These are phyloP conservation scores for Gavia stellata DNA, from an alignment of 2,113 vertebrate genomes.

Conservation along the genomic window DNA sequence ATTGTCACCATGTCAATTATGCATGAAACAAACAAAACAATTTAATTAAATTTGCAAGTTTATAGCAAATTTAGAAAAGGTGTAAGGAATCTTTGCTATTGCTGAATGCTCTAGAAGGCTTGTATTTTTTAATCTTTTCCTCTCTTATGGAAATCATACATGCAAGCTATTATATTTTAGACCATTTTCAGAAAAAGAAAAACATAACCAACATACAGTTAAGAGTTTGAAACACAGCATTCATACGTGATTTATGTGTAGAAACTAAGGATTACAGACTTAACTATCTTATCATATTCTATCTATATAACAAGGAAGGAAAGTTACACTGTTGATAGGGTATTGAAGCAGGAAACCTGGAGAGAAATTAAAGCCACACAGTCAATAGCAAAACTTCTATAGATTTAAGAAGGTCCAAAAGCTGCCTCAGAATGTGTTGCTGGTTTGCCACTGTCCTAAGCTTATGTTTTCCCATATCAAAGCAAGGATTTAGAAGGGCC, in stretches of 20 bases:
- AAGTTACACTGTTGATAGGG: not conserved
- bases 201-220: not conserved
- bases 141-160: not conserved
- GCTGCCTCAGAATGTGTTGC: not conserved
- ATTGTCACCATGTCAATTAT: conserved; percentile 45
- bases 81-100: not conserved
- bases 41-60: conserved; percentile 11
- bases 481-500: not conserved
- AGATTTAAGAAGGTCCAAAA: not conserved
- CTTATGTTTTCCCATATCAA: not conserved
- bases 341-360: not conserved
- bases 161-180: not conserved
- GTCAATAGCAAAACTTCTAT: not conserved
- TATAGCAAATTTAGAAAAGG: not conserved
- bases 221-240: not conserved
- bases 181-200: not conserved
- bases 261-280: not conserved
- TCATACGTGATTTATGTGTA: not conserved
- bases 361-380: not conserved
- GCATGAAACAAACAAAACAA: conserved; percentile 27
- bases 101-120: not conserved
- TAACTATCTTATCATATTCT: not conserved
- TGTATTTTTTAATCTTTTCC: not conserved
- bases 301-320: not conserved
- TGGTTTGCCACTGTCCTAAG: not conserved